Evolutionary conservation across 2,888 invertebrate genomes (phyloP).

Genomic region (Itoplectis maculator): DNA sequence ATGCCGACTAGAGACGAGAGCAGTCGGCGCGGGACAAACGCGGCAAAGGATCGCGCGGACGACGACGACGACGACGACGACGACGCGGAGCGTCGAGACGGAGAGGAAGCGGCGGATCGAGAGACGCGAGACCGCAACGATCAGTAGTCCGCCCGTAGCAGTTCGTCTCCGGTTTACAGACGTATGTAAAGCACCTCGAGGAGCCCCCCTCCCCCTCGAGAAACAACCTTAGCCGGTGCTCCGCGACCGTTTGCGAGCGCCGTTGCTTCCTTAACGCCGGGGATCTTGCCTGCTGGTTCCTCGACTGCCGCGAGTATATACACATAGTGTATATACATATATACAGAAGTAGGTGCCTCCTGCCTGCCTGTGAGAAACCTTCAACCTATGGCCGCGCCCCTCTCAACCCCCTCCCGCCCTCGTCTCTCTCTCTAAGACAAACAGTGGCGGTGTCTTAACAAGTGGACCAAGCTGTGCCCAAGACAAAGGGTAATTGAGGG

Average conservation of each 20-base stretch:
- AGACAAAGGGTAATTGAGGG: slow-evolving; percentile 85
- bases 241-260: slow-evolving; percentile 57
- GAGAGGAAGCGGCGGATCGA: slow-evolving; percentile 67
- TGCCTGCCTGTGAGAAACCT: too few relatives aligned
- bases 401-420: too few relatives aligned
- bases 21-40: slow-evolving; percentile 41
- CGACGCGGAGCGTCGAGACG: too few relatives aligned
- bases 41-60: slow-evolving; percentile 39
- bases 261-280: slow-evolving; percentile 41
- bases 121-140: slow-evolving; percentile 80
- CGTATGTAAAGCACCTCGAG: slow-evolving; percentile 83
- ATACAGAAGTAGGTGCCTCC: too few relatives aligned
- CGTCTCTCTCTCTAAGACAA: slow-evolving; percentile 83
- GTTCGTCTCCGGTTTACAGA: slow-evolving; percentile 84
- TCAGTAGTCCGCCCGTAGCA: slow-evolving; percentile 83
- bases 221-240: slow-evolving; percentile 80
- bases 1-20: slow-evolving; percentile 60
- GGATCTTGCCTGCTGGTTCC: slow-evolving; percentile 36
- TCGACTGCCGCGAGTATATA: background rate
- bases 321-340: too few relatives aligned
- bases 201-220: too few relatives aligned
- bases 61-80: too few relatives aligned
- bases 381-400: slow-evolving; percentile 50
- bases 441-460: slow-evolving; percentile 85
- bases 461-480: slow-evolving; percentile 85